These are phyloP conservation scores for Hemithea aestivaria DNA, from an alignment of 2,888 invertebrate genomes.

Conservation along the genomic window DNA sequence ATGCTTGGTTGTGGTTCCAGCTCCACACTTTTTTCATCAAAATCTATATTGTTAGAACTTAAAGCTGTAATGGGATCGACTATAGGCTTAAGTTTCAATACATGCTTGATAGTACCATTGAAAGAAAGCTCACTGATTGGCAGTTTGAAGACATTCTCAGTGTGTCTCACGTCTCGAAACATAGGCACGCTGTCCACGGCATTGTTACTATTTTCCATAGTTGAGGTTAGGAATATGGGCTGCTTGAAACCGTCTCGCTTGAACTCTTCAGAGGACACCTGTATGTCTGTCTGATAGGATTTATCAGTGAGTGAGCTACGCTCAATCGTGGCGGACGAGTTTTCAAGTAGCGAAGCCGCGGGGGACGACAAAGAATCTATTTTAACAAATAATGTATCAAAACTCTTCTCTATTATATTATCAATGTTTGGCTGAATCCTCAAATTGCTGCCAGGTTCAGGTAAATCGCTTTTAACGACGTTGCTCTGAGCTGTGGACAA, in stretches of 20 bases:
- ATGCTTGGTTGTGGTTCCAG: conserved; percentile 26
- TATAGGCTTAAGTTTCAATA: conserved; percentile 68
- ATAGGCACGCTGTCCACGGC: conserved; percentile 69
- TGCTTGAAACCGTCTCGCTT: conserved; percentile 52
- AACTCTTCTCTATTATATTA: conserved; percentile 43
- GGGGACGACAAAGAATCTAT: conserved; percentile 51
- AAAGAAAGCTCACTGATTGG: conserved; percentile 70
- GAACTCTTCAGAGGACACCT: conserved; percentile 59
- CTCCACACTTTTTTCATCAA: conserved; percentile 42
- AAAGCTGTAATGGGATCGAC: conserved; percentile 65
- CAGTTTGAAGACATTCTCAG: conserved; percentile 64
- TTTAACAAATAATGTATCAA: conserved; percentile 49
- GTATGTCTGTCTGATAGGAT: conserved; percentile 51
- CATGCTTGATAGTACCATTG: conserved; percentile 71
- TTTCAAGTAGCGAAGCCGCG: conserved; percentile 47
- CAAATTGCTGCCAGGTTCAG: conserved; percentile 41
- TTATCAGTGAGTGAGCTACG: conserved; percentile 57
- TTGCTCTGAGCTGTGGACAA: conserved; percentile 48
- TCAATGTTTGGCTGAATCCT: conserved; percentile 38
- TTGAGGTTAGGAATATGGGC: conserved; percentile 67
- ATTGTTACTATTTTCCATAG: conserved; percentile 76
- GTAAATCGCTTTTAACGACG: conserved; percentile 44
- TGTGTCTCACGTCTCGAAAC: conserved; percentile 55
- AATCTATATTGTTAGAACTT: conserved; percentile 44
- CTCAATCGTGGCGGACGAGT: conserved; percentile 53